Evolutionary conservation across 2,888 invertebrate genomes (phyloP), one percentile per base, ranked within the genome.

Genomic region (Drosophila mercatorum): DNA sequence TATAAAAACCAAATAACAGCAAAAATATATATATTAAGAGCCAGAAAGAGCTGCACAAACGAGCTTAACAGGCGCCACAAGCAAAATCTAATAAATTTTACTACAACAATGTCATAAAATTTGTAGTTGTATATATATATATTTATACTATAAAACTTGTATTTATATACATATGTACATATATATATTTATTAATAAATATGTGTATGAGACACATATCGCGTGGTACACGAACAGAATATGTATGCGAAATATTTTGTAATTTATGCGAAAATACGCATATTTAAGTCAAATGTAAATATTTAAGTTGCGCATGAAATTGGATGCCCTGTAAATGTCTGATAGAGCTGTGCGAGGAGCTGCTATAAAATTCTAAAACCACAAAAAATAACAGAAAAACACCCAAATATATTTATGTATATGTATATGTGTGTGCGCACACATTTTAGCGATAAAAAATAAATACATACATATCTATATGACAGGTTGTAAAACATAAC

Each of bases 261-360:
- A 89, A 84, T 89, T 84, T 84, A 84, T 84, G 89, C 74, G 70
- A 84, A 87, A 76, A 81, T 89, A 72, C 85, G 89, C 82, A 84
- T 84, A 89, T 87, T 84, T 87, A 84, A 84, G 89, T 89, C 69
- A 71, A 81, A 84, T 87, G 89, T 89, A 84, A 84, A 84, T 89
- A 84, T 84, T 87, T 89, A 87, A 84, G 83, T 84, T 84, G 62
- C 73, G 80, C 88, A 76, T 73, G 79, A 82, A 88, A 82, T 87
- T 70, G 83, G 64, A 77, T 72, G 70, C 71, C 64, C 80, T 83
- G 83, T 72, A 70, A 80, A 83, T 74, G 73, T 75, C 89, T 71
- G 79, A 87, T 83, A 75, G 84, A 83, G 84, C 55, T 49, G 40
- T 60, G 62, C 53, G 60, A 68, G 49, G 53, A 66, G 49, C 57